Conservation (phyloP, 2,888 invertebrate genomes). For the Cepaea hortensis region DNA sequence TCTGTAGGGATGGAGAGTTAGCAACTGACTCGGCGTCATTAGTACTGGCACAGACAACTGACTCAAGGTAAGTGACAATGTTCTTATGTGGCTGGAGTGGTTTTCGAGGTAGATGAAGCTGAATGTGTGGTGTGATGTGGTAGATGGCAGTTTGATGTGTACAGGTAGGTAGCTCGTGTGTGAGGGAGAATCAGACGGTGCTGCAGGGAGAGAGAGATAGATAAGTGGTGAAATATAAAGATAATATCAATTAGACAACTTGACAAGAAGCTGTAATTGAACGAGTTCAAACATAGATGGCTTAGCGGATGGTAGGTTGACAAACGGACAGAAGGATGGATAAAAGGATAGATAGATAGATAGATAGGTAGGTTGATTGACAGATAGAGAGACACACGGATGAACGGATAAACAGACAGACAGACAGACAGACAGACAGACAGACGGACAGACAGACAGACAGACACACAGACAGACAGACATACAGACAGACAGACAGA, state of each 20-base stretch:
- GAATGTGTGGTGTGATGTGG: background rate
- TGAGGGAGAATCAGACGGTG: background rate
- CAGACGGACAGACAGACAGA: slow-evolving; percentile 1
- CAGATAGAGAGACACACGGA: background rate
- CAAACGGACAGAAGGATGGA: background rate
- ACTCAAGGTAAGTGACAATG: background rate
- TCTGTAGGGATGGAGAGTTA: too few relatives aligned
- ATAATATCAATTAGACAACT: background rate
- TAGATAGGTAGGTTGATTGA: background rate
- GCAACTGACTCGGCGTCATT: too few relatives aligned
- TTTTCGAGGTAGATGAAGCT: background rate
- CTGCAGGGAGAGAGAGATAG: slow-evolving; percentile 22
- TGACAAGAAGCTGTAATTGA: background rate
- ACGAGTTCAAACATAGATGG: background rate
- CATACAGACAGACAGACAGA: background rate
- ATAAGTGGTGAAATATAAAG: background rate
- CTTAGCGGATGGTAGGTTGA: background rate
- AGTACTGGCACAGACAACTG: too few relatives aligned
- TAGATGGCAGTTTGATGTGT: background rate
- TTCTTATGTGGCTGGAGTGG: background rate
- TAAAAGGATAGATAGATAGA: background rate
- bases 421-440: slow-evolving; percentile 7
- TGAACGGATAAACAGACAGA: background rate
- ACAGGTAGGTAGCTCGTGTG: background rate
- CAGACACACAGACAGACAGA: slow-evolving; percentile 1